These are phyloP conservation scores for Patella ulyssiponensis DNA, from an alignment of 2,888 invertebrate genomes.

Conservation along the genomic window DNA sequence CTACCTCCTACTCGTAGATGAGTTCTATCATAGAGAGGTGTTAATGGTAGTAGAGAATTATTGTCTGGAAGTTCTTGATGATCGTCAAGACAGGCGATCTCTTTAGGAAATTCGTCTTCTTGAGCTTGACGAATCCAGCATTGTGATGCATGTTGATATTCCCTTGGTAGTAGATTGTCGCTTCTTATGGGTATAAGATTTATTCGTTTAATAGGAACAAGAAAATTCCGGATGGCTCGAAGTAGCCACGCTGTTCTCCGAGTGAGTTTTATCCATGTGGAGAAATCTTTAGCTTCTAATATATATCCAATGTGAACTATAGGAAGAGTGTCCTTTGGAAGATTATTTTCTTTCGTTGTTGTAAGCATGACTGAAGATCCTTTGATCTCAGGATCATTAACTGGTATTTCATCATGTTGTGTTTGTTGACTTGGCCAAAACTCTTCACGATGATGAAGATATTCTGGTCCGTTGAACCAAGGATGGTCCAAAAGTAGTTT, in stretches of 20 bases:
- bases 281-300: constrained; percentile 8
- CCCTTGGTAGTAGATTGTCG: too few relatives aligned
- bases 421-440: not conserved
- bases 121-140: not conserved
- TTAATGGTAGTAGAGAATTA: constrained; percentile 11
- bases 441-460: not conserved
- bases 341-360: not conserved
- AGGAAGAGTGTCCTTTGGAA: too few relatives aligned
- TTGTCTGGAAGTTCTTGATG: constrained; percentile 2
- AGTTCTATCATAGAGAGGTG: constrained; percentile 14
- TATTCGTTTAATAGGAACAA: not conserved
- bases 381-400: constrained; percentile 3
- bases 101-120: constrained; percentile 1
- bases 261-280: not conserved
- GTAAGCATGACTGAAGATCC: not conserved
- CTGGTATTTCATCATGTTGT: not conserved
- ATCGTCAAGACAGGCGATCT: too few relatives aligned
- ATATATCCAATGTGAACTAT: not conserved
- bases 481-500: not conserved
- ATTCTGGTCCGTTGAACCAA: constrained; percentile 11
- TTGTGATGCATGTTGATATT: too few relatives aligned
- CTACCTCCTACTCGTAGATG: constrained; percentile 7
- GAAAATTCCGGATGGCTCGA: constrained; percentile 11
- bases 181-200: not conserved
- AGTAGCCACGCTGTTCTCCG: constrained; percentile 2